Base-by-base conservation (phyloP, 1,140 invertebrate species). In the Hycleus phaleratus region DNA sequence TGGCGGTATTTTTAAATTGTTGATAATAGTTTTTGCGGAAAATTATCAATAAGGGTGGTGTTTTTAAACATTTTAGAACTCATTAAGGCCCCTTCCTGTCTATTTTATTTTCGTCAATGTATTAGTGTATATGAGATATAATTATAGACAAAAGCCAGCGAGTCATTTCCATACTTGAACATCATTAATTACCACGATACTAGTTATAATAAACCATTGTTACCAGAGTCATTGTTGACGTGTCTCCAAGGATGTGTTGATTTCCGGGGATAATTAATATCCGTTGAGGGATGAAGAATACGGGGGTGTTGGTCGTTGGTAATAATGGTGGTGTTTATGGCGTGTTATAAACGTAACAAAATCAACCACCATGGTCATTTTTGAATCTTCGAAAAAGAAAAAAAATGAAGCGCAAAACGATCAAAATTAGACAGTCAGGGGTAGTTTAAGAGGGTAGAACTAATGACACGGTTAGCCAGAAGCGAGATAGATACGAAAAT, bases 151-250 rank as follows among this genome's bases (percentile, higher is more conserved):
- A 70, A 65, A 62, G 51, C 65, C 61, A 62, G 32, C 32, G 32
- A 68, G 63, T 70, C 66, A 70, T 65, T 66, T 63, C 63, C 66
- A 70, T 60, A 68, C 68, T 68, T 63, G 61, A 55, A 53, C 52
- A 63, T 68, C 68, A 70, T 70, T 70, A 70, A 70, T 70, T 64
- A 70, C 60, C 50, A 57, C 59, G 67, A 70, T 70, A 68, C 49
- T 63, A 67, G 67, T 68, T 67, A 70, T 70, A 70, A 70, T 70
- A 70, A 70, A 68, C 58, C 67, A 70, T 70, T 70, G 68, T 70
- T 68, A 67, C 49, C 32, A 56, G 49, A 67, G 65, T 68, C 65
- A 68, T 70, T 70, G 68, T 68, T 56, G 60, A 63, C 62, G 65
- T 70, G 68, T 70, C 68, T 68, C 67, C 62, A 67, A 70, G 65